Base-by-base conservation (phyloP, 2,888 invertebrate species). In the Prenolepis imparis region DNA sequence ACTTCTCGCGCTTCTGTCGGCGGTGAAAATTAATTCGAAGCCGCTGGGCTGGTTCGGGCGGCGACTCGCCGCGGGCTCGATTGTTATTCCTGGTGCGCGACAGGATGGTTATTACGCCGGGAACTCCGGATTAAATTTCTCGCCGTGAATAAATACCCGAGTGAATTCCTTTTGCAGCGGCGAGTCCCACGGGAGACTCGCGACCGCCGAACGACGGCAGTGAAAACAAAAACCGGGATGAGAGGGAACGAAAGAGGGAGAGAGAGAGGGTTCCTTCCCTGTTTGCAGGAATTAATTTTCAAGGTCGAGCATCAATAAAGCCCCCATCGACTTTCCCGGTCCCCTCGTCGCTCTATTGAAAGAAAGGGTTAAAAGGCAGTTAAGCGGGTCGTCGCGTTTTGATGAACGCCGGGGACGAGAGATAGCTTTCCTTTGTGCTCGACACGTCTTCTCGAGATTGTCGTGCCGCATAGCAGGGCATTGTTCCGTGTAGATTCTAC, bases 101-200 rank as follows among this genome's bases (percentile, higher is more conserved):
- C 84, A 84, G 84, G 64, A 52, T 84, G 73, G 81, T 82, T 82
- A 86, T 82, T 86, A 86, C 52, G 74, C 74, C 70, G 55, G 44
- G 74, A 75, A 68, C 84, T 68, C 70, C 78, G 78, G 84, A 87
- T 87, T 87, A 87, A 87, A 87, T 87, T 80, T 86, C 84, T 70
- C 77, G 55, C 80, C 55, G 75, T 63, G 87, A 83, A 68, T 67
- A 84, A 87, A 87, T 75, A 87, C 82, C 59, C 78, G 73, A 12
- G 80, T 52, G 78, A 82, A 66, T 68, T 67, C 70, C 87, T 82
- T 75, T 77, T 57, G 84, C 68, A 68, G 75, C 57, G 61, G 57
- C 5, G 63, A 39, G 28, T 73, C 52, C 61, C 66, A 61, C 36
- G 57, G 82, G 82, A 84, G 59, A 59, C 21, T 64, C 59, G 74